Percentiles rank a stretch among this genome's conserved stretches.
These are phyloP conservation scores for Muscina levida DNA, from an alignment of 2,888 invertebrate species.

Conservation along the genomic window DNA sequence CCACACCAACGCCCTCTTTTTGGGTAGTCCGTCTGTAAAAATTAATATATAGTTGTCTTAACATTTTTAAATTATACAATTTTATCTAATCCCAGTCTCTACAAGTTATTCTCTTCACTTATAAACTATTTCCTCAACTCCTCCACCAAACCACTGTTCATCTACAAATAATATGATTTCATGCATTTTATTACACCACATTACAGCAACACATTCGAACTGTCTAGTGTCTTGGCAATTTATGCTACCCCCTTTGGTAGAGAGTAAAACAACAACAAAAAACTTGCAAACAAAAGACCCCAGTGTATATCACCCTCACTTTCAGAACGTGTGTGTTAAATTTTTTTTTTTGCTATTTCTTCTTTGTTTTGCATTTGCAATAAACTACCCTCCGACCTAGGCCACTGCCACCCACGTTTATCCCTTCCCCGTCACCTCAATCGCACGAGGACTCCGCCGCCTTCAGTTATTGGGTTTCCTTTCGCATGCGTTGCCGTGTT, in stretches of 20 bases:
- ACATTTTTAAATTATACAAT: no score
- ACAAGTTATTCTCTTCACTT: no score
- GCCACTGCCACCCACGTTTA: no score
- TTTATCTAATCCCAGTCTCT: no score
- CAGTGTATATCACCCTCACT: slow-evolving; percentile 21
- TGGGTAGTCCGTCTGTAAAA: no score
- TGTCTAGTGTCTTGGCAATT: slow-evolving; percentile 29
- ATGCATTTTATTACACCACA: slow-evolving; percentile 1
- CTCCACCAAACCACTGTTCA: slow-evolving; percentile 4
- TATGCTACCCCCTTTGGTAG: slow-evolving; percentile 7
- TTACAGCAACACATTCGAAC: background rate
- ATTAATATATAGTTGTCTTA: no score
- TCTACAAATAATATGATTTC: slow-evolving; percentile 48
- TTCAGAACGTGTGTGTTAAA: slow-evolving; percentile 34
- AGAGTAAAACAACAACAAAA: background rate
- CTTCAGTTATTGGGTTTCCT: slow-evolving; percentile 31
- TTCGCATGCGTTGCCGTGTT: slow-evolving; percentile 42
- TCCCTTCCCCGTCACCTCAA: background rate
- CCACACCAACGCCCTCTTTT: no score
- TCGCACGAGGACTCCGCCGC: background rate
- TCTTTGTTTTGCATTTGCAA: no score
- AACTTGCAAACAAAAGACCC: background rate
- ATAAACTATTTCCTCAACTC: no score
- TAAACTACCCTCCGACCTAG: slow-evolving; percentile 27
- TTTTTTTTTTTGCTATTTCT: no score